A percentile compares a stretch with the other conserved stretches of the same genome.
Conservation (phyloP, 2,888 invertebrate species). For the Sesia bembeciformis region DNA sequence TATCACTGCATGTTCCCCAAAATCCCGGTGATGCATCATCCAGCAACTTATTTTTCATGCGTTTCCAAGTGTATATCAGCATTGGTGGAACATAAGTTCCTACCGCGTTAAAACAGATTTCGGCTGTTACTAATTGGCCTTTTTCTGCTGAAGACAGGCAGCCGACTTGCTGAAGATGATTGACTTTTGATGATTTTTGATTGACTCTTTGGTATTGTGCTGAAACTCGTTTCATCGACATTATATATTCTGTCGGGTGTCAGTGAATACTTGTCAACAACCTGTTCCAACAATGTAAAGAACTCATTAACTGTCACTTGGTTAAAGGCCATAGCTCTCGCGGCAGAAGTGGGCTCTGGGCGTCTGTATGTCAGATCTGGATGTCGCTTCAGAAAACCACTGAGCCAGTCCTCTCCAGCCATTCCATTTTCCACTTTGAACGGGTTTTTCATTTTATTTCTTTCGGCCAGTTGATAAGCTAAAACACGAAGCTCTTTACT, state of each 20-base stretch:
- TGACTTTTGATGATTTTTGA: constrained; percentile 10
- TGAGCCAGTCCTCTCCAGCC: too few relatives aligned
- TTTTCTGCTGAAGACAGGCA: constrained; percentile 20
- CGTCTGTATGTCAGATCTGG: too few relatives aligned
- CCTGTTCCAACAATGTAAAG: too few relatives aligned
- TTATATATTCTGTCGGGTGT: constrained; percentile 9
- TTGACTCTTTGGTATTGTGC: constrained; percentile 9
- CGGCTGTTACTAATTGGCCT: constrained; percentile 14
- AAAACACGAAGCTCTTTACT: too few relatives aligned
- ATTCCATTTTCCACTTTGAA: too few relatives aligned
- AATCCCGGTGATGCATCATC: constrained; percentile 22
- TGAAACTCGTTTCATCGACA: constrained; percentile 10
- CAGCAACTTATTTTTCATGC: constrained; percentile 18
- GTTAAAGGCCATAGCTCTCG: constrained; percentile 5
- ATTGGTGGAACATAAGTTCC: constrained; percentile 16
- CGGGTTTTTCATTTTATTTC: too few relatives aligned
- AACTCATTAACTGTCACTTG: constrained; percentile 4
- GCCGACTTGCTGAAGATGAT: too few relatives aligned
- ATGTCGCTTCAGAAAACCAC: too few relatives aligned
- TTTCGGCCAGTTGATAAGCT: too few relatives aligned
- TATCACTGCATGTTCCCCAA: constrained; percentile 13
- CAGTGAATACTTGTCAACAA: constrained; percentile 4
- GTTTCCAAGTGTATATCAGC: constrained; percentile 22
- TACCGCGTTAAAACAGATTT: background rate
- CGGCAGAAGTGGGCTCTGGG: constrained; percentile 8